Evolutionary conservation across 2,113 vertebrate genomes (phyloP).

Genomic region (Macrotus californicus): DNA sequence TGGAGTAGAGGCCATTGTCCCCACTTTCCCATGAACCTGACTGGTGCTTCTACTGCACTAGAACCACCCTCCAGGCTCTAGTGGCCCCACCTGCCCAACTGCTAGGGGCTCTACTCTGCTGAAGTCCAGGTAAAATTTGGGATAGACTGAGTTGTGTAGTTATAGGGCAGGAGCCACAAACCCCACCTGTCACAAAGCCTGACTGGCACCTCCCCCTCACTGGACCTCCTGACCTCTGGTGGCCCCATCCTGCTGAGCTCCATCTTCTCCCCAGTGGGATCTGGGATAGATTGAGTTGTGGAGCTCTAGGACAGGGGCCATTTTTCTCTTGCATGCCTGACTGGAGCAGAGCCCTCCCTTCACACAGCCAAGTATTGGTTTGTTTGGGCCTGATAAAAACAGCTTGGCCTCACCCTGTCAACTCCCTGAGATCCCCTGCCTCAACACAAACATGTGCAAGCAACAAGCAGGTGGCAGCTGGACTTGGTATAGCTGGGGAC

Average conservation of each 20-base stretch:
- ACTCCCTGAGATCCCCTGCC: neutral
- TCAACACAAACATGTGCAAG: neutral
- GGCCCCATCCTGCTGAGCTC: neutral
- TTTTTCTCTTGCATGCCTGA: neutral
- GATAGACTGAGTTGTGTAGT: too few relatives aligned
- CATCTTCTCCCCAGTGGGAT: neutral
- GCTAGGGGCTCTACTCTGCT: neutral
- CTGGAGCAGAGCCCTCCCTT: neutral
- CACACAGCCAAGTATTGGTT: neutral
- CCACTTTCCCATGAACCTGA: neutral
- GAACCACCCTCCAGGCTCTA: neutral
- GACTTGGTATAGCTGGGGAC: too few relatives aligned
- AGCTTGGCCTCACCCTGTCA: neutral
- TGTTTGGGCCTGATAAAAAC: neutral
- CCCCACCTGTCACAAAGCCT: neutral
- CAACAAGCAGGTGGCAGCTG: neutral
- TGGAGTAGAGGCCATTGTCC: too few relatives aligned
- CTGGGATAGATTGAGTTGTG: neutral
- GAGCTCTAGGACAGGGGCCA: neutral
- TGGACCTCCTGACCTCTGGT: neutral
- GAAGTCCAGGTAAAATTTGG: neutral
- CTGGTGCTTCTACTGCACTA: neutral
- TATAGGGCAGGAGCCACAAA: neutral
- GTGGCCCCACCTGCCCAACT: neutral
- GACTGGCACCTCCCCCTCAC: neutral